A percentile compares a stretch with the other conserved stretches of the same genome.
Evolutionary conservation across 2,888 invertebrate species (phyloP).

Genomic region (Linnaemya tessellans): DNA sequence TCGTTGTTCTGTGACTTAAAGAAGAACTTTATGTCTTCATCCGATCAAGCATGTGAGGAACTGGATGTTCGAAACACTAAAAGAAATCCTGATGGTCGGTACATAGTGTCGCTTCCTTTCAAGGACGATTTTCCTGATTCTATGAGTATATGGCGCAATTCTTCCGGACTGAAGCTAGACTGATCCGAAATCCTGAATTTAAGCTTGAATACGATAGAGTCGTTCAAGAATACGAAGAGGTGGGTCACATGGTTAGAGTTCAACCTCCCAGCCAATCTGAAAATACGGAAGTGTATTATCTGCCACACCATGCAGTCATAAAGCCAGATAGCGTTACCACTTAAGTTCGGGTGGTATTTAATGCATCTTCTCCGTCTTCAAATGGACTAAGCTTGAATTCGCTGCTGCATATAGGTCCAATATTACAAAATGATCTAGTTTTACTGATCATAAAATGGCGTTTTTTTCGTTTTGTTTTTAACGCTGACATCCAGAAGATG

Average conservation of each 20-base stretch:
- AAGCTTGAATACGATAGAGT: too few relatives aligned
- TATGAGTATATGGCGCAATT: conserved; percentile 12
- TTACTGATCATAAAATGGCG: too few relatives aligned
- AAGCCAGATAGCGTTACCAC: too few relatives aligned
- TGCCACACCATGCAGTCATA: too few relatives aligned
- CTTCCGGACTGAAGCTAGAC: not conserved
- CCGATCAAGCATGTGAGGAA: conserved; percentile 22
- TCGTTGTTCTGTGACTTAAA: not conserved
- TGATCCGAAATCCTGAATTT: conserved; percentile 8
- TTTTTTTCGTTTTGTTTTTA: not conserved
- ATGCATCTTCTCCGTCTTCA: too few relatives aligned
- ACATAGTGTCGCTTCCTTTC: conserved; percentile 21
- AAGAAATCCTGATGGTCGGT: conserved; percentile 21
- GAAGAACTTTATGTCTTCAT: not conserved
- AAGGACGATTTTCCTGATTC: not conserved
- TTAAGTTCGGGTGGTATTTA: too few relatives aligned
- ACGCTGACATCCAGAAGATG: too few relatives aligned
- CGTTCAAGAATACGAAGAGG: too few relatives aligned
- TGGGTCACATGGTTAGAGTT: not conserved
- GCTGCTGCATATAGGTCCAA: too few relatives aligned
- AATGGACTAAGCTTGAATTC: too few relatives aligned
- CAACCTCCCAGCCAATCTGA: not conserved
- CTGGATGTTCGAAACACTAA: conserved; percentile 25
- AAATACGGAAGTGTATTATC: not conserved
- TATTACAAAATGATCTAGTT: too few relatives aligned